phyloP scores from a whole-genome alignment of 1,140 invertebrate genomes.

The Tetramorium alpestre region DNA sequence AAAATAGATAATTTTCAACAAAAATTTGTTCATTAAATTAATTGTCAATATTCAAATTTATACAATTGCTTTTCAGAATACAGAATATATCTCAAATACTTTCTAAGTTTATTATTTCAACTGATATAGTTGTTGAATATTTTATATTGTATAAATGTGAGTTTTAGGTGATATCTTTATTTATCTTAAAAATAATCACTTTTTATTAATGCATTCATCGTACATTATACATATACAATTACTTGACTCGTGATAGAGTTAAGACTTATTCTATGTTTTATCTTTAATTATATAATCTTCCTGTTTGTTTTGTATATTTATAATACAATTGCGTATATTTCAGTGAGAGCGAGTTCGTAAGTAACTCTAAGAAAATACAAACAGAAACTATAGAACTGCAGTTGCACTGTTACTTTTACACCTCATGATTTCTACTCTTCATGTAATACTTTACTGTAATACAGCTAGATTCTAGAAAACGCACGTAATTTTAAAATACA shows the following conservation, averaged over 20 bases:
- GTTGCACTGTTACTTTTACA: constrained; percentile 33
- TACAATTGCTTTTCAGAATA: background rate
- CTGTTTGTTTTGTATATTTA: constrained; percentile 69
- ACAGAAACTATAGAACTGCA: constrained; percentile 59
- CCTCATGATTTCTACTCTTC: constrained; percentile 26
- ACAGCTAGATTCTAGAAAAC: constrained; percentile 50
- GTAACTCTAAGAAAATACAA: constrained; percentile 61
- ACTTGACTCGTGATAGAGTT: constrained; percentile 76
- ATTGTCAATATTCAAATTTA: background rate
- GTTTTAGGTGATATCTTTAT: constrained; percentile 16
- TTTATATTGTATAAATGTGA: background rate
- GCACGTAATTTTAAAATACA: constrained; percentile 50
- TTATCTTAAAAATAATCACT: constrained; percentile 85
- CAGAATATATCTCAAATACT: background rate
- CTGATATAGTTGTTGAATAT: background rate
- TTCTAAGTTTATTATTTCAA: background rate
- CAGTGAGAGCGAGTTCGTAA: constrained; percentile 69
- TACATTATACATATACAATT: constrained; percentile 83
- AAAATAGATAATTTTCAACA: background rate
- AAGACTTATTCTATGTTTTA: constrained; percentile 74
- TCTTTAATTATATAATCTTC: constrained; percentile 72
- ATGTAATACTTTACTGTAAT: constrained; percentile 53
- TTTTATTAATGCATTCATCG: constrained; percentile 84
- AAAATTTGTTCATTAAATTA: background rate
- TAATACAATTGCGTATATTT: constrained; percentile 73